Conservation (phyloP, 2,888 invertebrate genomes). For the Melieria picta region DNA sequence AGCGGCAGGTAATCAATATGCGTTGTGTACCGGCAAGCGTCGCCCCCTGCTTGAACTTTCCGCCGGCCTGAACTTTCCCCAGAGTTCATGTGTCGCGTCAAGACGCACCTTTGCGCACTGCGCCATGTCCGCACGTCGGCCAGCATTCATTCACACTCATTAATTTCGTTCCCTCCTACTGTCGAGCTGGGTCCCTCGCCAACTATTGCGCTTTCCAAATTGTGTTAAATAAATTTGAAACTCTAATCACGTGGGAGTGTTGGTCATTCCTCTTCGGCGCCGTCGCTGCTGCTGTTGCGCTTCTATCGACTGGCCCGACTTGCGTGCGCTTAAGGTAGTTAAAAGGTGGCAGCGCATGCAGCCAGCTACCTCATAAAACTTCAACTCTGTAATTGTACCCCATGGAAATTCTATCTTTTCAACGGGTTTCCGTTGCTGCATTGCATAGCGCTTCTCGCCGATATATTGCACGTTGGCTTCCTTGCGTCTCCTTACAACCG, state of each 20-base stretch:
- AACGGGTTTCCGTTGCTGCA: slow-evolving; percentile 10
- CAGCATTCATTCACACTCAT: too few relatives aligned
- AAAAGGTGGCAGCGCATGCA: slow-evolving; percentile 36
- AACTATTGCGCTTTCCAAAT: slow-evolving; percentile 51
- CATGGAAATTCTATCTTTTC: slow-evolving; percentile 25
- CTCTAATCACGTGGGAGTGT: slow-evolving; percentile 56
- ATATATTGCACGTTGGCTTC: not conserved
- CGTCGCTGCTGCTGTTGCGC: not conserved
- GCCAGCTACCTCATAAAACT: slow-evolving; percentile 31
- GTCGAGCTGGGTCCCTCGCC: not conserved
- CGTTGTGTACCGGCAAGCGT: too few relatives aligned
- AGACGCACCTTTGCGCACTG: slow-evolving; percentile 7
- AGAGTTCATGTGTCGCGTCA: slow-evolving; percentile 23
- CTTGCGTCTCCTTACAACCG: not conserved
- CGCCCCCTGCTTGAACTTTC: too few relatives aligned
- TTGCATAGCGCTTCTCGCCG: slow-evolving; percentile 4
- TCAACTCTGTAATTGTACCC: slow-evolving; percentile 36
- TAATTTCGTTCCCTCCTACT: too few relatives aligned
- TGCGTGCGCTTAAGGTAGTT: not conserved
- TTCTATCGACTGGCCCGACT: not conserved
- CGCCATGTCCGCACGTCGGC: too few relatives aligned
- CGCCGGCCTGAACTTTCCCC: too few relatives aligned
- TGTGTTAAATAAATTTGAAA: slow-evolving; percentile 60
- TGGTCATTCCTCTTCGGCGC: slow-evolving; percentile 12
- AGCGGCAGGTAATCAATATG: not conserved